Evolutionary conservation across 2,888 invertebrate genomes (phyloP).

Genomic region (Xestobium rufovillosum): DNA sequence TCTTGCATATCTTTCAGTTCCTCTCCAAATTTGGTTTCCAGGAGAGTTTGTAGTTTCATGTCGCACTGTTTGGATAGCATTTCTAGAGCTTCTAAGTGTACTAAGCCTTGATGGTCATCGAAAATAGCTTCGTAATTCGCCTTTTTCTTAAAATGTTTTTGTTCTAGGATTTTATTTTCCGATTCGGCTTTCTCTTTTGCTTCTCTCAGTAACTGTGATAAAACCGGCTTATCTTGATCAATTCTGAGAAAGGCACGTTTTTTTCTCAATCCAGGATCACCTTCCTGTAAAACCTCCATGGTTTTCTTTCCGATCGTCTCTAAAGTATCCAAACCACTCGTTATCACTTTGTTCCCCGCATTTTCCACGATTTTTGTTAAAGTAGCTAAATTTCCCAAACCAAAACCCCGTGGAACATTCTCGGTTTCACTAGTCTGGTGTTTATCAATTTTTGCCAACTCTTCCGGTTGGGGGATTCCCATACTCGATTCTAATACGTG

Average conservation of each 20-base stretch:
- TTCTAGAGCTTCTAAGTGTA: conserved; percentile 85
- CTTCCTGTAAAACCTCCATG: conserved; percentile 86
- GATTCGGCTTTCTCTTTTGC: conserved; percentile 63
- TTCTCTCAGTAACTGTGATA: conserved; percentile 59
- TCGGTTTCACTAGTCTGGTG: conserved; percentile 17
- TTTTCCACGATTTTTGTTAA: conserved; percentile 64
- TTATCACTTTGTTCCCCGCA: conserved; percentile 60
- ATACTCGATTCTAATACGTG: conserved; percentile 76
- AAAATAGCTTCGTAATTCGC: conserved; percentile 70
- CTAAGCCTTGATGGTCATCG: conserved; percentile 82
- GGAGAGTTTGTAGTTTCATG: conserved; percentile 61
- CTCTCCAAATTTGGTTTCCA: conserved; percentile 50
- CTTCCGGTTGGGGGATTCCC: conserved; percentile 76
- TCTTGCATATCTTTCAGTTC: conserved; percentile 63
- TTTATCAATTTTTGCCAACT: conserved; percentile 53
- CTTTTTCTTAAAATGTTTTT: conserved; percentile 38
- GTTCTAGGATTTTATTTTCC: conserved; percentile 43
- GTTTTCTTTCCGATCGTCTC: conserved; percentile 94
- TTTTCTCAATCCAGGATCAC: conserved; percentile 81
- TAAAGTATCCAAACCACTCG: conserved; percentile 77
- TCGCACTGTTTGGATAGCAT: conserved; percentile 78
- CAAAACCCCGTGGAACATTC: conserved; percentile 37
- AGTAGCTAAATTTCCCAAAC: conserved; percentile 57
- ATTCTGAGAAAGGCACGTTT: conserved; percentile 61
- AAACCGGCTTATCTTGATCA: conserved; percentile 53